Evolutionary conservation across 2,888 invertebrate species (phyloP).

Genomic region (Urechis unicinctus): DNA sequence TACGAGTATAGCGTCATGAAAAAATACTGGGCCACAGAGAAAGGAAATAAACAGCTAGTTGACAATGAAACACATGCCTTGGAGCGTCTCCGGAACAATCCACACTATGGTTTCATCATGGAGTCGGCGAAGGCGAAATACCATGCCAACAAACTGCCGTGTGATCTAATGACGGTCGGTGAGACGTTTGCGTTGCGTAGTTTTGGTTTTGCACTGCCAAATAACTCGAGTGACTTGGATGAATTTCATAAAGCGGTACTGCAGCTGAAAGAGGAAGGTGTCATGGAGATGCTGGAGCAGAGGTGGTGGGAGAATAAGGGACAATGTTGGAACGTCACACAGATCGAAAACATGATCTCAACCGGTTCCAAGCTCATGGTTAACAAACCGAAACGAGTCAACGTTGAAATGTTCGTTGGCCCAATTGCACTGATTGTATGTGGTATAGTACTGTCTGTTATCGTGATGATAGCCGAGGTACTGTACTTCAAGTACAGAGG

Average conservation of each 20-base stretch:
- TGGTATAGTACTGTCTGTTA: constrained; percentile 11
- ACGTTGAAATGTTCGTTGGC: constrained; percentile 17
- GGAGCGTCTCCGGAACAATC: neutral
- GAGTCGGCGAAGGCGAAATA: constrained; percentile 15
- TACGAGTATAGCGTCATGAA: neutral
- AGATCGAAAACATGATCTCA: neutral
- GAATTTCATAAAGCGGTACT: constrained; percentile 11
- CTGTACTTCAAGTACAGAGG: constrained; percentile 18
- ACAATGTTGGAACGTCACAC: constrained; percentile 16
- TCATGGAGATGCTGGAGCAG: constrained; percentile 15
- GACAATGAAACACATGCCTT: neutral
- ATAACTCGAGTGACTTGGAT: constrained; percentile 7
- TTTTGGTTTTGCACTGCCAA: constrained; percentile 18
- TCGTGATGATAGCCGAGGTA: constrained; percentile 12
- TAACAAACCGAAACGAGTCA: constrained; percentile 16
- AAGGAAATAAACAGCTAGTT: neutral
- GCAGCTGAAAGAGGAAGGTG: constrained; percentile 18
- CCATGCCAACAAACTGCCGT: constrained; percentile 10
- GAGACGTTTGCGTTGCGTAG: constrained; percentile 9
- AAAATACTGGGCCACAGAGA: neutral
- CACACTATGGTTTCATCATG: constrained; percentile 19
- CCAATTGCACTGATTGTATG: constrained; percentile 12
- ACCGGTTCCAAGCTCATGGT: constrained; percentile 5
- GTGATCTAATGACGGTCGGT: constrained; percentile 16
- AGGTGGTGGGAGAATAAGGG: constrained; percentile 13